phyloP scores from a whole-genome alignment of 1,140 invertebrate genomes.

The Trypoxylus dichotomus region DNA sequence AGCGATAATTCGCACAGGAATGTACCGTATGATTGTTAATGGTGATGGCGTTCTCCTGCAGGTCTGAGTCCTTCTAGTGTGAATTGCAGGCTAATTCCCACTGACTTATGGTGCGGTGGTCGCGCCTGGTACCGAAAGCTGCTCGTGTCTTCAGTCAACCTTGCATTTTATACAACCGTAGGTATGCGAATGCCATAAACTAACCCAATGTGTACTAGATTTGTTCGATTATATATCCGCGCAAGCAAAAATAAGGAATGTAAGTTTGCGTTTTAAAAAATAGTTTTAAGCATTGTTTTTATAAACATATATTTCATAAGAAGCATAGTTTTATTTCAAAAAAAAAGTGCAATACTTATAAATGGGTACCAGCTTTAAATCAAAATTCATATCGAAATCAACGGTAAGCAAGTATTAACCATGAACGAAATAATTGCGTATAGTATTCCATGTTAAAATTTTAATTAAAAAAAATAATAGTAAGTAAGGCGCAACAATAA shows the following conservation, averaged over 20 bases:
- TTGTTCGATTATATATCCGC: too few relatives aligned
- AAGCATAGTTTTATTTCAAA: background rate
- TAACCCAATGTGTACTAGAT: slow-evolving; percentile 36
- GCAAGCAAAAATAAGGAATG: too few relatives aligned
- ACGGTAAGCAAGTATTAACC: too few relatives aligned
- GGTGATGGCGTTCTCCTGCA: slow-evolving; percentile 19
- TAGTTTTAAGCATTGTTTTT: too few relatives aligned
- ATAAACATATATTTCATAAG: background rate
- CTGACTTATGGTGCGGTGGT: slow-evolving; percentile 44
- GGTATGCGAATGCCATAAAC: slow-evolving; percentile 38
- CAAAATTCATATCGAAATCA: too few relatives aligned
- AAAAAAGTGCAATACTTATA: too few relatives aligned
- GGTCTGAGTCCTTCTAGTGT: slow-evolving; percentile 37
- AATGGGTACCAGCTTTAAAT: too few relatives aligned
- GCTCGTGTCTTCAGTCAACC: slow-evolving; percentile 44
- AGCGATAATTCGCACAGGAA: slow-evolving; percentile 12
- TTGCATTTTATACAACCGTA: slow-evolving; percentile 45
- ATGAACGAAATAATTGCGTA: too few relatives aligned
- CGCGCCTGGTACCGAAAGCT: slow-evolving; percentile 38
- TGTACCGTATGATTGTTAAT: slow-evolving; percentile 32
- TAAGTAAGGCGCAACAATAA: too few relatives aligned
- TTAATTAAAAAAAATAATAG: too few relatives aligned
- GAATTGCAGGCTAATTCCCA: slow-evolving; percentile 46
- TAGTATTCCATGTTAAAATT: too few relatives aligned
- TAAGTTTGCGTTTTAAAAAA: too few relatives aligned